phyloP scores from a whole-genome alignment of 2,797 vertebrate species.

The Streptopelia turtur region DNA sequence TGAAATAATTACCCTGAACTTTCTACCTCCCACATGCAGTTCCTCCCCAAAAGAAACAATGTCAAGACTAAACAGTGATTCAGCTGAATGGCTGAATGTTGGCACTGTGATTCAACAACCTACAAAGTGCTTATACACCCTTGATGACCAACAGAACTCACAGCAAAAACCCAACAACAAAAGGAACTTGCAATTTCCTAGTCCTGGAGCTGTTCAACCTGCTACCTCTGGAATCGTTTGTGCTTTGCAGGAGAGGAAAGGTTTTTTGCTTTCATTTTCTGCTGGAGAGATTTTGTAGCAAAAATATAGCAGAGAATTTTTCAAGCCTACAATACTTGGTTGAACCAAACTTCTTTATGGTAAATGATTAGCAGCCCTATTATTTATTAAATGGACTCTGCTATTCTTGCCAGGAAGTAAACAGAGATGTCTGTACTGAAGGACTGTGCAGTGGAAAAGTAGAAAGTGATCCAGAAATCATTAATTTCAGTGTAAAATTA shows the following conservation, averaged over 20 bases:
- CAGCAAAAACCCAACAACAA: neutral
- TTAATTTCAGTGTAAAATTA: neutral
- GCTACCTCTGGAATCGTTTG: neutral
- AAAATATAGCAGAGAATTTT: neutral
- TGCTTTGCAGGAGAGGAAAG: neutral
- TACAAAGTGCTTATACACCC: neutral
- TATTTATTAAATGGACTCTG: neutral
- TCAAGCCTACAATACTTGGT: neutral
- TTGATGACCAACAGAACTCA: neutral
- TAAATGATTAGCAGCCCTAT: neutral
- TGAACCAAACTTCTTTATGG: neutral
- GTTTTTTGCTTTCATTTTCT: neutral
- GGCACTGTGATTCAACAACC: neutral
- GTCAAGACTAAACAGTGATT: slow-evolving; percentile 7
- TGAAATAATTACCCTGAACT: slow-evolving; percentile 39
- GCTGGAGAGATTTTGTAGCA: neutral
- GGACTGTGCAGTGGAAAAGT: neutral
- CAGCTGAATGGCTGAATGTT: neutral
- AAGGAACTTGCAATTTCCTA: neutral
- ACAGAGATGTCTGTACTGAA: neutral
- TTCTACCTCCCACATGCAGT: slow-evolving; percentile 38
- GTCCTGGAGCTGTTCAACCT: neutral
- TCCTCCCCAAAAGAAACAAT: slow-evolving; percentile 17
- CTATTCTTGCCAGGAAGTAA: neutral
- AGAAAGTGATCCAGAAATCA: neutral